A percentile compares a stretch with the other conserved stretches of the same genome.
phyloP scores from a whole-genome alignment of 1,140 invertebrate species.

The Calosoma granatense region DNA sequence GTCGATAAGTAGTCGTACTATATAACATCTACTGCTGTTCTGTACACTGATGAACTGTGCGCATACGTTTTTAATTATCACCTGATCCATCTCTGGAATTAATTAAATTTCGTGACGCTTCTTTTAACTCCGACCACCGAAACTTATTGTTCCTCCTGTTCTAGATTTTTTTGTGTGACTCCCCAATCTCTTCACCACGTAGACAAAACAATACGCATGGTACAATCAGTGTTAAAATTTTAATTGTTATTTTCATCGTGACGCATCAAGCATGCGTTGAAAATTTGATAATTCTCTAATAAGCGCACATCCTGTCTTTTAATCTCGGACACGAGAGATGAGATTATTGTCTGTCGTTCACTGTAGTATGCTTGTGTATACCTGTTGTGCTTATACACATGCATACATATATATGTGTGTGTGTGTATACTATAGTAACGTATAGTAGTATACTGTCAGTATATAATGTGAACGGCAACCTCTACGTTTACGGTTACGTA shows the following conservation, averaged over 20 bases:
- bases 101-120: background rate
- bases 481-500: no score
- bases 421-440: no score
- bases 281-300: constrained; percentile 27
- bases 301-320: constrained; percentile 22
- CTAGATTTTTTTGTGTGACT: no score
- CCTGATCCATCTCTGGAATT: background rate
- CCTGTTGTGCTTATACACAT: background rate
- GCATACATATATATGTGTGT: background rate
- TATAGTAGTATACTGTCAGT: no score
- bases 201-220: background rate
- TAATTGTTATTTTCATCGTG: constrained; percentile 7
- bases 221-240: constrained; percentile 6
- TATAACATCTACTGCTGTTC: no score
- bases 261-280: constrained; percentile 21
- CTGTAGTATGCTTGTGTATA: background rate
- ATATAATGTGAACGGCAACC: no score
- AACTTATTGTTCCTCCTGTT: background rate
- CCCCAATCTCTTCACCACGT: no score
- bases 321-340: background rate
- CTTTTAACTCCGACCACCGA: background rate
- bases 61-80: background rate
- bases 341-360: background rate
- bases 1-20: no score
- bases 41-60: background rate